Conservation (phyloP, 1,140 invertebrate species). For the Bombyx mori region DNA sequence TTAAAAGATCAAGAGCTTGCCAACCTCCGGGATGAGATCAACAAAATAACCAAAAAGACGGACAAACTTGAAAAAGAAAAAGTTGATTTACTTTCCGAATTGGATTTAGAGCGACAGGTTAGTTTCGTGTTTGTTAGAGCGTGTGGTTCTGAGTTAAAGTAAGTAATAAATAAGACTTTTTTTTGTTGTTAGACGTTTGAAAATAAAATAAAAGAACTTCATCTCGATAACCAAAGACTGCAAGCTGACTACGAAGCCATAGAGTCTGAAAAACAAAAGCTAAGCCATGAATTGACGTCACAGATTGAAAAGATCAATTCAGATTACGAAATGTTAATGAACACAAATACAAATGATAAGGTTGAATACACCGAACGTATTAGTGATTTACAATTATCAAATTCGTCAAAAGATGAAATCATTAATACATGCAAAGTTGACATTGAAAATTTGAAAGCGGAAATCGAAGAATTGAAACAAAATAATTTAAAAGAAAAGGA, state of each 20-base stretch:
- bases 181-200: conserved; percentile 40
- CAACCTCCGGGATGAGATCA: conserved; percentile 27
- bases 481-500: conserved; percentile 52
- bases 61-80: conserved; percentile 25
- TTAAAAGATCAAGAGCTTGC: conserved; percentile 39
- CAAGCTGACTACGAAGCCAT: conserved; percentile 21
- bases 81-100: conserved; percentile 20
- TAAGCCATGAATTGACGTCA: conserved; percentile 32
- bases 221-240: conserved; percentile 25
- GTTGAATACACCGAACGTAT: conserved; percentile 53
- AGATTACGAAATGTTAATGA: conserved; percentile 31
- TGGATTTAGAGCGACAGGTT: conserved; percentile 43
- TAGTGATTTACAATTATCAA: conserved; percentile 14
- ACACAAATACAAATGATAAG: conserved; percentile 25
- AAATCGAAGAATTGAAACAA: conserved; percentile 42
- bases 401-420: conserved; percentile 27
- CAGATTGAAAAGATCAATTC: conserved; percentile 56
- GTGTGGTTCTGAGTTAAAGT: conserved; percentile 14
- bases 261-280: conserved; percentile 28
- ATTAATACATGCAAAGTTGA: conserved; percentile 43
- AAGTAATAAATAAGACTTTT: conserved; percentile 8
- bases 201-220: conserved; percentile 29
- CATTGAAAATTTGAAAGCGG: conserved; percentile 38
- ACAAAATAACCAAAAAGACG: conserved; percentile 27
- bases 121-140: conserved; percentile 20